These are phyloP conservation scores for Limanda limanda DNA, from an alignment of 2,113 vertebrate species.

Conservation along the genomic window DNA sequence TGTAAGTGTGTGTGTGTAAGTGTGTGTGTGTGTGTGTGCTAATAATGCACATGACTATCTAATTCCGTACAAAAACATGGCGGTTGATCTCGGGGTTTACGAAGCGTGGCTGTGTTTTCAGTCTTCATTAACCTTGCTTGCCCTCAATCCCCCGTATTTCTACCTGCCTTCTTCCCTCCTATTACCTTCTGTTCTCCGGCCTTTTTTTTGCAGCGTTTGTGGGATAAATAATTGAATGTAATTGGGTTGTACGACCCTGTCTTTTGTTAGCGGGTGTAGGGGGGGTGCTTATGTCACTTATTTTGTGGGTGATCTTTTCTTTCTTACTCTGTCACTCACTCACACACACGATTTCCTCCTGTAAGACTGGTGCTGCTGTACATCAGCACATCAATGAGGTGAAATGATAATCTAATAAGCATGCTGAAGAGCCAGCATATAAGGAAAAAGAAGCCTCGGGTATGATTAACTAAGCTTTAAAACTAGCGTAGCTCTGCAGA, in stretches of 20 bases:
- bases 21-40: background rate
- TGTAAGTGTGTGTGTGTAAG: background rate
- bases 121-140: slow-evolving; percentile 70
- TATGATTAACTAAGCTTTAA: slow-evolving; percentile 59
- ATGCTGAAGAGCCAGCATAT: slow-evolving; percentile 28
- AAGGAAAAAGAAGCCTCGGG: slow-evolving; percentile 33
- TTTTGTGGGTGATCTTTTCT: slow-evolving; percentile 26
- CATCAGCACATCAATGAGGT: slow-evolving; percentile 49
- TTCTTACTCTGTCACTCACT: background rate
- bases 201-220: slow-evolving; percentile 20
- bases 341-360: background rate
- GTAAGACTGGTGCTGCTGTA: slow-evolving; percentile 12
- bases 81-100: slow-evolving; percentile 49
- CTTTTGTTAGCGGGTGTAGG: slow-evolving; percentile 47
- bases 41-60: slow-evolving; percentile 22
- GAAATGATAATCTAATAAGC: slow-evolving; percentile 53
- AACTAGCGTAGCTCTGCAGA: slow-evolving; percentile 37
- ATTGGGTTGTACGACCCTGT: slow-evolving; percentile 59
- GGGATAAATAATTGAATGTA: slow-evolving; percentile 63
- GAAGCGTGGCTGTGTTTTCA: slow-evolving; percentile 64
- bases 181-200: background rate
- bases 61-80: slow-evolving; percentile 12
- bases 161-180: slow-evolving; percentile 25
- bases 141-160: slow-evolving; percentile 55
- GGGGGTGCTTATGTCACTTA: slow-evolving; percentile 13